phyloP scores from a whole-genome alignment of 2,113 vertebrate genomes.

The Rattus rattus region DNA sequence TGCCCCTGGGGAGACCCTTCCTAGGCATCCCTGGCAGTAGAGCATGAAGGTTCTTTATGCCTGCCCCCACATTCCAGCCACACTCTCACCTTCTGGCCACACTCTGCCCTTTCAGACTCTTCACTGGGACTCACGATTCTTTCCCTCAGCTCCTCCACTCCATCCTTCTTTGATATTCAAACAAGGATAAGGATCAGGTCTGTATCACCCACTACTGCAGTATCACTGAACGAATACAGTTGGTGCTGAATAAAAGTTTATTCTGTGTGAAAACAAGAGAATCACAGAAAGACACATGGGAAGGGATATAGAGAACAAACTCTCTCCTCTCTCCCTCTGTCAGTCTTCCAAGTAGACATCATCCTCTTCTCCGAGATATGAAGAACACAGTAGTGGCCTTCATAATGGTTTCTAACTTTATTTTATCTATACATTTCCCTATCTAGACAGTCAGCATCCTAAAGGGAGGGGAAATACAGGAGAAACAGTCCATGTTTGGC shows the following conservation, averaged over 20 bases:
- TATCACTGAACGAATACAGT: neutral
- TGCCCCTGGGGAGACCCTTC: neutral
- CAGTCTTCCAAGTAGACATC: neutral
- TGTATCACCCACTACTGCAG: neutral
- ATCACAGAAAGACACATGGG: neutral
- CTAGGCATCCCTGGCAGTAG: neutral
- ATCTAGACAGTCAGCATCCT: neutral
- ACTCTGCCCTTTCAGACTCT: neutral
- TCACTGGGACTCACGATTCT: neutral
- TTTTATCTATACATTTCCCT: neutral
- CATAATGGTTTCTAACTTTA: neutral
- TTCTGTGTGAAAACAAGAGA: neutral
- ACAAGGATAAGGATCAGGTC: neutral
- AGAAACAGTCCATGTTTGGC: neutral
- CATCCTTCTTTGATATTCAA: neutral
- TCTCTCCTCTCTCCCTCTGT: neutral
- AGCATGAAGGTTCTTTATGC: neutral
- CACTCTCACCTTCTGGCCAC: neutral
- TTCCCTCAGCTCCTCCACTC: neutral
- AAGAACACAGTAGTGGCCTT: neutral
- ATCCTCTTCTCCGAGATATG: neutral
- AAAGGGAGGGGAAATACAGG: neutral
- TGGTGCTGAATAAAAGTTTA: neutral
- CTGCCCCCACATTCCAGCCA: neutral
- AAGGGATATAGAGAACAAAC: neutral